Evolutionary conservation across 1,140 invertebrate species (phyloP), one percentile per base, ranked within the genome.

Genomic region (Nomia melanderi): DNA sequence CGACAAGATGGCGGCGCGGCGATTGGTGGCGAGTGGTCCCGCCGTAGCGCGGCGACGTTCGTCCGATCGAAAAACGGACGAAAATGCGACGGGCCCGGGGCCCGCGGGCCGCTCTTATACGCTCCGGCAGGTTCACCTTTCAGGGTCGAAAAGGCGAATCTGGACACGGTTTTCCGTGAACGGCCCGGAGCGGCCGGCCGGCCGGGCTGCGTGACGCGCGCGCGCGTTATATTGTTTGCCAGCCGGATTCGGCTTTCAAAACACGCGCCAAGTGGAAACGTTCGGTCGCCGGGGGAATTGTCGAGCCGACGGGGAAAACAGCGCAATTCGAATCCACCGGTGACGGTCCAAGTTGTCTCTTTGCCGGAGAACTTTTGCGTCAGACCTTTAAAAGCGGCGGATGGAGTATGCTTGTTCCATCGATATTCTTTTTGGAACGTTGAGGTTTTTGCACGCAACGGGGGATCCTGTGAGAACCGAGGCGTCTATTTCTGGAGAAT

Each of bases 81-180:
- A 84, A 86, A 86, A 86, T 86, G 77, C 59, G 56, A 41, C 25
- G 62, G 63, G 6, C n/a, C 53, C 73, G 65, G 53, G 56, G 65
- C 53, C 77, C 63, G 62, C 54, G 63, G 64, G 53, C 76, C 54
- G 70, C 47, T 83, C 81, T 86, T 86, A 86, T 86, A 86, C 62
- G 53, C 5, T 39, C 17, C 33, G 39, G 1, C 63, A 25, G 25
- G n/a, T 53, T 39, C 25, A 1, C 20, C 20, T 41, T n/a, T 62
- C 65, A 70, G 57, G 66, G 57, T 54, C 74, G 56, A 31, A 31
- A 54, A 50, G 29, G 6, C 31, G 20, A 67, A 59, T 25, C 25
- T 7, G 50, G 54, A 54, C n/a, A n/a, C n/a, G 44, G 7, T 71
- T 77, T 72, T 65, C 65, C 73, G 20, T 39, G 14, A 33, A 12